Evolutionary conservation across 2,888 invertebrate genomes (phyloP).

Genomic region (Drosophila mayaguana): DNA sequence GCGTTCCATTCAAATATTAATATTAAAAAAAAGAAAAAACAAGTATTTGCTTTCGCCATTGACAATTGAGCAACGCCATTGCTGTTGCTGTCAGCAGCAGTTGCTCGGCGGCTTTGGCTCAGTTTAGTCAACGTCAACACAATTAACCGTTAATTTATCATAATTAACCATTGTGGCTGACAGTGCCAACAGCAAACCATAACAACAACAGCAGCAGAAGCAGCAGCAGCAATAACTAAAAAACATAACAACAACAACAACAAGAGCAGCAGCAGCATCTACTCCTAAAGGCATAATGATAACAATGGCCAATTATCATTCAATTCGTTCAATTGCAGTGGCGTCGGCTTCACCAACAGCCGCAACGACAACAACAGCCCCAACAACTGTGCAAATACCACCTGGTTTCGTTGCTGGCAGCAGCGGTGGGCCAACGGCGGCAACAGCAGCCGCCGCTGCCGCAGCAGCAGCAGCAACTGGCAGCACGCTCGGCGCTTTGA

Average conservation of each 20-base stretch:
- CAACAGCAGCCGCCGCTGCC: slow-evolving; percentile 64
- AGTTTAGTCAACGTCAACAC: slow-evolving; percentile 78
- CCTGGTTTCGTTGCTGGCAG: slow-evolving; percentile 65
- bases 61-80: slow-evolving; percentile 47
- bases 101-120: slow-evolving; percentile 55
- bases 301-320: slow-evolving; percentile 81
- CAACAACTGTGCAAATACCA: slow-evolving; percentile 85
- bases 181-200: slow-evolving; percentile 37
- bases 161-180: slow-evolving; percentile 78
- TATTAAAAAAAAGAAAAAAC: slow-evolving; percentile 19
- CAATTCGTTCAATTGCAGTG: slow-evolving; percentile 80
- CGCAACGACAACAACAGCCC: slow-evolving; percentile 67
- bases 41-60: slow-evolving; percentile 25
- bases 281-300: slow-evolving; percentile 43
- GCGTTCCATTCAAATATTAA: slow-evolving; percentile 25
- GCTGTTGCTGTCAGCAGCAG: slow-evolving; percentile 26
- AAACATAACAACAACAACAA: background rate
- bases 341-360: slow-evolving; percentile 60
- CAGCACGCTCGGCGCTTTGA: slow-evolving; percentile 89
- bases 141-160: slow-evolving; percentile 80
- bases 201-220: slow-evolving; percentile 28
- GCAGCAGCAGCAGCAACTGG: slow-evolving; percentile 80
- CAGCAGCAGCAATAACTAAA: slow-evolving; percentile 9
- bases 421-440: slow-evolving; percentile 54
- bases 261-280: background rate